Base-by-base conservation (phyloP, 2,888 invertebrate genomes). In the Dugesia japonica region DNA sequence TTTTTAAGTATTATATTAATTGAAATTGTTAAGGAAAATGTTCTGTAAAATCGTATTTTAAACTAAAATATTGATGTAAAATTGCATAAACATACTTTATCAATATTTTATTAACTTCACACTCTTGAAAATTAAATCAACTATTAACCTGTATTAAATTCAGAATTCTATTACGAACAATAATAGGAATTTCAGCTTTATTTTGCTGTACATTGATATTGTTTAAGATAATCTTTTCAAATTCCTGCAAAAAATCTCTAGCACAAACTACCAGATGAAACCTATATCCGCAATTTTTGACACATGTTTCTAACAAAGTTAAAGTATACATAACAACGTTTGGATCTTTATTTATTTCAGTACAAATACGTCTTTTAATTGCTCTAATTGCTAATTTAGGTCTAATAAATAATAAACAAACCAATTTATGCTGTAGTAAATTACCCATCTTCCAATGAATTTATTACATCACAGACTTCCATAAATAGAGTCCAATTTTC, bases 401-500 rank as follows among this genome's bases (percentile, higher is more conserved):
- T 1, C 85, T 84, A 72, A 13, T 7, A 72, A 72, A 7, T 13
- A 56, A 4, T 56, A 56, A 23, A 56, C 1, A 4, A 17, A 9
- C 20, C 17, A 26, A 28, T 26, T 15, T n/a, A n/a, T 73, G 80
- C 82, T 80, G 79, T 87, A 92, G n/a, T 9, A 20, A 13, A 13
- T 7, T 33, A 73, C 74, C 74, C 94, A 81, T 98, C 97, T 81
- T 95, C 92, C 76, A 90, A 92, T 84, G 91, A 92, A 86, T 97
- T 97, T 80, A 98, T 91, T 82, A 93, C 89, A 86, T 98, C 98
- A 87, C 97, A 98, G 83, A 98, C 94, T 88, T 97, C 97, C 91
- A 98, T 94, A 85, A 94, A 95, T 77, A 97, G 88, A 20, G 90
- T 92, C 98, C 98, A 98, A 85, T 98, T 94, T 86, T 98, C 98